A percentile compares a stretch with the other conserved stretches of the same genome.
Evolutionary conservation across 2,888 invertebrate genomes (phyloP).

Genomic region (Acanthacorydalis orientalis): DNA sequence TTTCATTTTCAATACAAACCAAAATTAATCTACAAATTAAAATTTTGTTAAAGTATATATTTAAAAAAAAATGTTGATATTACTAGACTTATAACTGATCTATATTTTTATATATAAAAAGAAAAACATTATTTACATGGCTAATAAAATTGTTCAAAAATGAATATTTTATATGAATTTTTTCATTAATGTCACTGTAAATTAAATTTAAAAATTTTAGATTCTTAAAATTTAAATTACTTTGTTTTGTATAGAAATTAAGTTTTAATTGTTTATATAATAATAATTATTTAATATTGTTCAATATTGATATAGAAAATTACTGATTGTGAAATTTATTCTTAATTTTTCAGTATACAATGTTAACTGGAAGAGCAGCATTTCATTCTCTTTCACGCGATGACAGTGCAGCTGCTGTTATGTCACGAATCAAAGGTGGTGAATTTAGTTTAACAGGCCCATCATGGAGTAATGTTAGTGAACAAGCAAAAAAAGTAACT

Average conservation of each 20-base stretch:
- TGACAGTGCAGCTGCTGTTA: constrained; percentile 57
- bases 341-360: constrained; percentile 21
- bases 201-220: too few relatives aligned
- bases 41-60: too few relatives aligned
- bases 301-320: neutral
- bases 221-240: too few relatives aligned
- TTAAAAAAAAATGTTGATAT: too few relatives aligned
- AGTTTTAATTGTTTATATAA: neutral
- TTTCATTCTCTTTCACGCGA: constrained; percentile 57
- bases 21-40: too few relatives aligned
- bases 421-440: constrained; percentile 64
- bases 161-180: too few relatives aligned
- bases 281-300: neutral
- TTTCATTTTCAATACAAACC: too few relatives aligned
- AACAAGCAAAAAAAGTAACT: constrained; percentile 58
- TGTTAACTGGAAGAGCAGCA: constrained; percentile 73
- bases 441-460: constrained; percentile 54
- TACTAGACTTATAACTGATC: too few relatives aligned
- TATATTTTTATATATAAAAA: too few relatives aligned
- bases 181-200: too few relatives aligned
- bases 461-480: constrained; percentile 57
- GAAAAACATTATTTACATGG: too few relatives aligned
- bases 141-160: too few relatives aligned
- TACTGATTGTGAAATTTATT: neutral
- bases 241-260: neutral